Evolutionary conservation across 2,797 vertebrate species (phyloP).

Genomic region (Hemibagrus guttatus): DNA sequence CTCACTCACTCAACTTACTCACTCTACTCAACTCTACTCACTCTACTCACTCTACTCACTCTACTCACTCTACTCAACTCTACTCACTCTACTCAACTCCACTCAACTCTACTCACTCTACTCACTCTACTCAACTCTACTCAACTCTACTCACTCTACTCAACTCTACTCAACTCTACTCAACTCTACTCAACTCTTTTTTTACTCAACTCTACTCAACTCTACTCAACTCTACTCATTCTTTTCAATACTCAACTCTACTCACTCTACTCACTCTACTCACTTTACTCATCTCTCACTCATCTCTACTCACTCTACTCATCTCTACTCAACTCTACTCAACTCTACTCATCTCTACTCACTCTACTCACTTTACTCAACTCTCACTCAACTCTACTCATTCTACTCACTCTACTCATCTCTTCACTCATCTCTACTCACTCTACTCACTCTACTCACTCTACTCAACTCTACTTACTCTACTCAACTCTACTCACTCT

Average conservation of each 20-base stretch:
- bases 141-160: background rate
- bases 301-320: too few species aligned
- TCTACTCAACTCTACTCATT: background rate
- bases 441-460: background rate
- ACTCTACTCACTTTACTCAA: background rate
- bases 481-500: background rate
- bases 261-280: background rate
- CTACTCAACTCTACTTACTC: background rate
- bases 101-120: too few species aligned
- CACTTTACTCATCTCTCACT: too few species aligned
- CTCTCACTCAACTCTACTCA: background rate
- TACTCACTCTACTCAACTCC: too few species aligned
- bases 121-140: background rate
- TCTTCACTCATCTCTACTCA: too few species aligned
- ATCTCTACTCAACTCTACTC: background rate
- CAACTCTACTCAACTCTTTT: background rate
- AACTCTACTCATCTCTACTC: background rate
- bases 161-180: background rate
- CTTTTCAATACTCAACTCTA: too few species aligned
- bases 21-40: background rate
- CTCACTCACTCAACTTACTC: too few species aligned
- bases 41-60: too few species aligned
- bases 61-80: background rate
- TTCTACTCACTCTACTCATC: background rate
- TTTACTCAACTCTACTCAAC: background rate